phyloP scores from a whole-genome alignment of 1,140 invertebrate genomes.

The Eriocheir sinensis region DNA sequence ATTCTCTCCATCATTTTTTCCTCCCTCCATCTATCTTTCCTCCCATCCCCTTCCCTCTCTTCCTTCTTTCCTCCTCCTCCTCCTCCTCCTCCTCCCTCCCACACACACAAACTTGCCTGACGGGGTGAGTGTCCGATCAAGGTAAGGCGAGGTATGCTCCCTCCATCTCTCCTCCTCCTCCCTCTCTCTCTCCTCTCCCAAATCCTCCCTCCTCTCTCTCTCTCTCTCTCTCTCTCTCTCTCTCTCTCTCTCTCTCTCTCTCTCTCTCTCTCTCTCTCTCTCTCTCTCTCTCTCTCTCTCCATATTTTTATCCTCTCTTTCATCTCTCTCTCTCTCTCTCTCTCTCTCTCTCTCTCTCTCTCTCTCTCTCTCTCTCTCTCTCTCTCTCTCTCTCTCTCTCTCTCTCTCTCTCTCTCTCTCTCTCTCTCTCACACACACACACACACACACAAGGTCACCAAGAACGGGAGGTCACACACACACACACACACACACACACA shows the following conservation, averaged over 20 bases:
- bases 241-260: conserved; percentile 47
- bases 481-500: too few species aligned
- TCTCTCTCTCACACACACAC: background rate
- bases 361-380: conserved; percentile 40
- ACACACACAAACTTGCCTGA: background rate
- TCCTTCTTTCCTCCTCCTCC: background rate
- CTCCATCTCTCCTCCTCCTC: conserved; percentile 43
- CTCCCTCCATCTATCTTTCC: background rate
- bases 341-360: conserved; percentile 54
- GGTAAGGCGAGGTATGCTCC: background rate
- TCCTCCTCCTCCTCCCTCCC: background rate
- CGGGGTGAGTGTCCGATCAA: background rate
- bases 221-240: conserved; percentile 47
- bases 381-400: conserved; percentile 33
- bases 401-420: background rate
- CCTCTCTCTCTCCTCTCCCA: background rate
- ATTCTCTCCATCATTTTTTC: background rate
- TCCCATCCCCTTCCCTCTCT: background rate
- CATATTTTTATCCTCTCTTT: background rate
- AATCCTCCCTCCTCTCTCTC: background rate
- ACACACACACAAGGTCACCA: too few species aligned
- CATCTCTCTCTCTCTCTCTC: background rate
- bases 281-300: background rate
- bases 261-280: conserved; percentile 31
- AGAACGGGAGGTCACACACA: too few species aligned